phyloP scores from a whole-genome alignment of 2,888 invertebrate genomes.

The Chrysomela aeneicollis region DNA sequence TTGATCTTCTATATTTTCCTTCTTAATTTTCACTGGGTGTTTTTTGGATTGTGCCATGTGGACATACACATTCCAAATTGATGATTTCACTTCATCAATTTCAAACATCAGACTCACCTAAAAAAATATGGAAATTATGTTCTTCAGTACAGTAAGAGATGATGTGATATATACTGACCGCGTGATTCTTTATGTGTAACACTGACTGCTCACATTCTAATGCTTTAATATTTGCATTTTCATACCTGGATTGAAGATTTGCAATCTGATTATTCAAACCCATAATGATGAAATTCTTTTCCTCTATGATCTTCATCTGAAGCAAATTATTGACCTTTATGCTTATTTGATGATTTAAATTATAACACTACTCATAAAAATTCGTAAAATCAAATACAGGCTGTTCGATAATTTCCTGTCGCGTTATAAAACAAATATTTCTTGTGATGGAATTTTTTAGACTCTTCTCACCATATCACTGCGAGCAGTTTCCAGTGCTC shows the following conservation, averaged over 20 bases:
- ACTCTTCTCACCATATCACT: conserved; percentile 61
- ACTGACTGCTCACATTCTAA: conserved; percentile 71
- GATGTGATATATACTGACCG: conserved; percentile 56
- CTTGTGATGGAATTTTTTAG: too few relatives aligned
- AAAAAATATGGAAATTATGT: background rate
- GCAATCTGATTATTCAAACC: conserved; percentile 71
- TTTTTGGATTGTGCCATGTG: conserved; percentile 69
- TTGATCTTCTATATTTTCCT: conserved; percentile 68
- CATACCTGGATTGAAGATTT: conserved; percentile 68
- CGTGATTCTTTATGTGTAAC: conserved; percentile 67
- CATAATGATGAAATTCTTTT: conserved; percentile 70
- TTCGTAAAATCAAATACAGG: too few relatives aligned
- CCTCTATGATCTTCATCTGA: conserved; percentile 66
- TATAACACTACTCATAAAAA: too few relatives aligned
- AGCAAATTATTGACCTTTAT: conserved; percentile 11
- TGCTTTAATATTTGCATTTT: conserved; percentile 67
- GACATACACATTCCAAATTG: conserved; percentile 70
- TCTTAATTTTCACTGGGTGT: conserved; percentile 56
- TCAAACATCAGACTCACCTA: conserved; percentile 42
- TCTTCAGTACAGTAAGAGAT: background rate
- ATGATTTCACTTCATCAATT: conserved; percentile 65
- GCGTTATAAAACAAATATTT: too few relatives aligned
- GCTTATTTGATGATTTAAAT: too few relatives aligned
- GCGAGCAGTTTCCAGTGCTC: conserved; percentile 65
- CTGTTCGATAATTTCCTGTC: too few relatives aligned